These are phyloP conservation scores for Vulpes vulpes DNA, from an alignment of 2,113 vertebrate genomes.

Conservation along the genomic window DNA sequence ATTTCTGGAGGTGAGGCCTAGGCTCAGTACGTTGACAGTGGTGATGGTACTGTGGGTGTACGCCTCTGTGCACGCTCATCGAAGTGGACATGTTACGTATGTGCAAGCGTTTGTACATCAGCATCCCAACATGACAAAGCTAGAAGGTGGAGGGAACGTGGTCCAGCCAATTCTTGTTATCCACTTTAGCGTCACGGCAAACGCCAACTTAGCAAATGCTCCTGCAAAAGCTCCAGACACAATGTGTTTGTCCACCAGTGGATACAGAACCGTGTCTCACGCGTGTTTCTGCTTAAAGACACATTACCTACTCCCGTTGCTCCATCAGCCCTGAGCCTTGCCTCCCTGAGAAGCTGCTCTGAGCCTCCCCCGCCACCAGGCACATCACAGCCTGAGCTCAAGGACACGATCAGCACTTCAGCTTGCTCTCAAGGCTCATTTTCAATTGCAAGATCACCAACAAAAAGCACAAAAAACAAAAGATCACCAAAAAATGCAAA, in stretches of 20 bases:
- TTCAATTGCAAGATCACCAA: background rate
- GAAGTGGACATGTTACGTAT: background rate
- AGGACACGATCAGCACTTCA: too few species aligned
- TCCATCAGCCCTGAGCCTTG: background rate
- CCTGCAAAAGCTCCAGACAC: background rate
- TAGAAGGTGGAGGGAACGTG: fast-evolving
- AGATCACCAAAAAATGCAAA: background rate
- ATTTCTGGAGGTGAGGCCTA: background rate
- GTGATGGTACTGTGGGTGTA: background rate
- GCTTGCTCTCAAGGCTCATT: background rate
- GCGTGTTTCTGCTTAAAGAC: background rate
- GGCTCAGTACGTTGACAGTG: background rate
- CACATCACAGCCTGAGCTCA: background rate
- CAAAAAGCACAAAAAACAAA: background rate
- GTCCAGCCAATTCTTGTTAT: background rate
- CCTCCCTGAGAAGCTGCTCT: background rate
- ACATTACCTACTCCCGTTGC: background rate
- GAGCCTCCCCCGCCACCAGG: background rate
- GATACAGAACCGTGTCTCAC: too few species aligned
- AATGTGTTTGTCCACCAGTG: too few species aligned
- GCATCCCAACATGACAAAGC: too few species aligned
- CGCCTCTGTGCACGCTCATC: background rate
- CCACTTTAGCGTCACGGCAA: background rate
- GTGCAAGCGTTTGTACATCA: background rate
- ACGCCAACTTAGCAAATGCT: background rate